These are phyloP conservation scores for Hestina assimilis DNA, from an alignment of 1,140 invertebrate species.

Conservation along the genomic window DNA sequence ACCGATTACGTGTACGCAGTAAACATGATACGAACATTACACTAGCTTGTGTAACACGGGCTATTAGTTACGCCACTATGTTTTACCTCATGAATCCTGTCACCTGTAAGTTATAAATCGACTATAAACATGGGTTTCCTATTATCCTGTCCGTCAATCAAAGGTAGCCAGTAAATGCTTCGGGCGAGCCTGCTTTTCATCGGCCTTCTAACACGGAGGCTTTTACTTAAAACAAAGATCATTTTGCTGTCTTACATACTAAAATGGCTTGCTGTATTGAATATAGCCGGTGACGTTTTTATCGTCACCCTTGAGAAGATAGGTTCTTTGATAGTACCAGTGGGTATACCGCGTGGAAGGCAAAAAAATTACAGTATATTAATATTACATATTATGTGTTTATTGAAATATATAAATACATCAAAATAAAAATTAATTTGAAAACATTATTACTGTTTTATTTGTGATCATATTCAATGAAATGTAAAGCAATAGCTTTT, in stretches of 20 bases:
- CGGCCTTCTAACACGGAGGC: not conserved
- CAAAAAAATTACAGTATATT: no score
- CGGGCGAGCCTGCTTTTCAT: not conserved
- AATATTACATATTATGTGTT: no score
- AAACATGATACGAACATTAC: not conserved
- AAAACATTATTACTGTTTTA: not conserved
- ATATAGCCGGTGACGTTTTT: no score
- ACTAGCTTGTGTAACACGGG: slow-evolving; percentile 6
- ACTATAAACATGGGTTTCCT: slow-evolving; percentile 20
- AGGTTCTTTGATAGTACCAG: no score
- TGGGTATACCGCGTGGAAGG: no score
- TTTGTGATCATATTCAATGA: not conserved
- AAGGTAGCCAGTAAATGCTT: slow-evolving; percentile 21
- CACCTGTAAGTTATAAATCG: slow-evolving; percentile 27
- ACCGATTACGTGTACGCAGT: not conserved
- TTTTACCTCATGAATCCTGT: slow-evolving; percentile 18
- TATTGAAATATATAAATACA: no score
- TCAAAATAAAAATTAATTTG: no score
- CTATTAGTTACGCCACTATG: slow-evolving; percentile 23
- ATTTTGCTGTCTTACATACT: not conserved
- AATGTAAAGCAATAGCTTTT: not conserved
- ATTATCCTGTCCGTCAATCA: slow-evolving; percentile 25
- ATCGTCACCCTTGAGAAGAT: no score
- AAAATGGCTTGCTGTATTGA: not conserved
- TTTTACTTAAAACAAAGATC: not conserved